Evolutionary conservation across 2,888 invertebrate genomes (phyloP), one percentile per base, ranked within the genome.

Genomic region (Anoncus sp.): DNA sequence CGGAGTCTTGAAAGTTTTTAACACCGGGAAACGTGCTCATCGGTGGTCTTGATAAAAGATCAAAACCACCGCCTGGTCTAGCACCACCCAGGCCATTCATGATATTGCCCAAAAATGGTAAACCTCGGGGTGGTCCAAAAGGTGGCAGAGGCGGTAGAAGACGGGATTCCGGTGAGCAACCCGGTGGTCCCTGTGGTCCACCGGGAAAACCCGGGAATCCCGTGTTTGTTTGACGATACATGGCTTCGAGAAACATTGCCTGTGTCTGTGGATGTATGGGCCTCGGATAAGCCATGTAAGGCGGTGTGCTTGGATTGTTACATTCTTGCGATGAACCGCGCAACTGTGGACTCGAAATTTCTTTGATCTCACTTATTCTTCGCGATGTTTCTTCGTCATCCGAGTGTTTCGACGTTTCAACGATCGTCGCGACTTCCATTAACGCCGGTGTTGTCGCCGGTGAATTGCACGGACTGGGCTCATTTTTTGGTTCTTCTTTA

Each of bases 241-340:
- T 89, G 0, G 89, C 87, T 70, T 89, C 90, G 24, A 90, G 72
- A 47, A 79, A 79, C 92, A 96, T 94, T 1, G 94, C 94, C 77
- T 96, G 96, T 53, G 96, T 92, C 67, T 97, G 92, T 91, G 97
- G 97, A 87, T 97, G 96, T 75, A 97, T 95, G 0, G 97, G 96
- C 88, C 96, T 93, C 0, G 98, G 97, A 85, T 97, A 97, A 0
- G 95, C 95, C 92, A 96, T 94, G 69, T 91, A 90, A 0, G 94
- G 93, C 1, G 94, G 93, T 1, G 90, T 86, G 9, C 81, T 85
- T 14, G 84, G 78, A 4, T 84, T 83, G 16, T 82, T 83, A 53
- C 75, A 79, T 22, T 87, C 86, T 9, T 82, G 60, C 0, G 85
- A 45, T 1, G 81, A 9, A 7, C 81, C 81, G 16, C 84, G 79